Base-by-base conservation (phyloP, 2,888 invertebrate species). In the Mimas tiliae region DNA sequence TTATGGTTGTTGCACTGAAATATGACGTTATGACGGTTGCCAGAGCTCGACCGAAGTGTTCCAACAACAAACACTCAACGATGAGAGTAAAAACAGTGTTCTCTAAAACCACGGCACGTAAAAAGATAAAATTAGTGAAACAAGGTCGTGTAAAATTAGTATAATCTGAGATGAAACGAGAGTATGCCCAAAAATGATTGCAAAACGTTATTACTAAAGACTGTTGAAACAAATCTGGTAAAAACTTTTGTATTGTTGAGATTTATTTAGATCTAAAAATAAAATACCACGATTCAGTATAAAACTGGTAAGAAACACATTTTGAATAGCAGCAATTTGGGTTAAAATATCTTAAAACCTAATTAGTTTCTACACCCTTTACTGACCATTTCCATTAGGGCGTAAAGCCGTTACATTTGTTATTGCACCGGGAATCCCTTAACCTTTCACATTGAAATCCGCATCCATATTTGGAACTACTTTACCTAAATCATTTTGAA, bases 1-100 rank as follows among this genome's bases (percentile, higher is more conserved):
- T 74, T 74, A 79, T 72, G 66, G 42, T 50, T 65, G 48, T 69
- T 69, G 67, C 67, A 70, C 74, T 74, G 70, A 75, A 74, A 70
- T 75, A 78, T 74, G 67, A 48, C 66, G 69, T 62, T 68, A 55
- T 74, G 81, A 80, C 69, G 68, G 45, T 79, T 74, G 71, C 74
- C 81, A 81, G 82, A 75, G 73, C 62, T 64, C 16, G 27, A 69
- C 63, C 68, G 48, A 64, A 67, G 66, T 68, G 70, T 52, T 38
- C 64, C 66, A 65, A 65, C 51, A 72, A 78, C 72, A 76, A 79
- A 78, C 75, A 72, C 71, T 70, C 69, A 16, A 62, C 48, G 16
- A 65, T 55, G 38, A 65, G 50, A 65, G 62, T 50, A 62, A 58
- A 65, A 62, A 65, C 58, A 42, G 38, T 62, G 9, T 62, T 51